A percentile compares a stretch with the other conserved stretches of the same genome.
phyloP scores from a whole-genome alignment of 30 jellyfish, hydroid and myxozoan genomes.

The Aurelia coerulea region DNA sequence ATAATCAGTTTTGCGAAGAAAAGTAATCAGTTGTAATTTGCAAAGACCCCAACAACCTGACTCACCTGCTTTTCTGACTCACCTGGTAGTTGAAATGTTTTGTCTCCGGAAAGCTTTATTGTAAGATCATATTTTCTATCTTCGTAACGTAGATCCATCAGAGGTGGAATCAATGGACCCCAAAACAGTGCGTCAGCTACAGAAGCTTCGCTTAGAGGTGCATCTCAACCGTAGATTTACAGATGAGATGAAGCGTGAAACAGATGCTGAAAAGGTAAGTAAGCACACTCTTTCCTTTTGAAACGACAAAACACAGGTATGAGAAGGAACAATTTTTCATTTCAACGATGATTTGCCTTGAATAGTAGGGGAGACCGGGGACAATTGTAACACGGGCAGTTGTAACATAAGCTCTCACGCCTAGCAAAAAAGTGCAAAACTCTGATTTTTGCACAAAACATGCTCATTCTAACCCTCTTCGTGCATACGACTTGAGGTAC shows the following conservation, averaged over 20 bases:
- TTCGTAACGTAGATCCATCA: slow-evolving; percentile 58
- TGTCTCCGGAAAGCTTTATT: not conserved
- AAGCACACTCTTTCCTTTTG: not conserved
- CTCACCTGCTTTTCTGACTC: no score
- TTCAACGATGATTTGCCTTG: not conserved
- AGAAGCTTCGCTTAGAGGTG: slow-evolving; percentile 61
- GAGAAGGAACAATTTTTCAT: not conserved
- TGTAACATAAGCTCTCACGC: no score
- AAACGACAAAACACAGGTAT: not conserved
- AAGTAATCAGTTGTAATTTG: no score
- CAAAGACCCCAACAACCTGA: no score
- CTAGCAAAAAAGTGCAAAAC: no score
- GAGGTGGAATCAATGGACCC: slow-evolving; percentile 85
- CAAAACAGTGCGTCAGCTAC: slow-evolving; percentile 66
- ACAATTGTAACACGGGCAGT: no score
- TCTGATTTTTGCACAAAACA: no score
- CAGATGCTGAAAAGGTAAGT: slow-evolving; percentile 59
- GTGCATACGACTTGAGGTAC: no score
- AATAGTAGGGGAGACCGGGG: no score
- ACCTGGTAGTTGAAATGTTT: not conserved
- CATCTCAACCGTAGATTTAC: slow-evolving; percentile 64
- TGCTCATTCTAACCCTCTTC: no score
- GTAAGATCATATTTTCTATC: not conserved
- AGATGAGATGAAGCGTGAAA: slow-evolving; percentile 59
- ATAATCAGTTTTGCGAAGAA: no score